Evolutionary conservation across 2,797 vertebrate species (phyloP), one percentile per base, ranked within the genome.

Genomic region (Smutsia temminckii): DNA sequence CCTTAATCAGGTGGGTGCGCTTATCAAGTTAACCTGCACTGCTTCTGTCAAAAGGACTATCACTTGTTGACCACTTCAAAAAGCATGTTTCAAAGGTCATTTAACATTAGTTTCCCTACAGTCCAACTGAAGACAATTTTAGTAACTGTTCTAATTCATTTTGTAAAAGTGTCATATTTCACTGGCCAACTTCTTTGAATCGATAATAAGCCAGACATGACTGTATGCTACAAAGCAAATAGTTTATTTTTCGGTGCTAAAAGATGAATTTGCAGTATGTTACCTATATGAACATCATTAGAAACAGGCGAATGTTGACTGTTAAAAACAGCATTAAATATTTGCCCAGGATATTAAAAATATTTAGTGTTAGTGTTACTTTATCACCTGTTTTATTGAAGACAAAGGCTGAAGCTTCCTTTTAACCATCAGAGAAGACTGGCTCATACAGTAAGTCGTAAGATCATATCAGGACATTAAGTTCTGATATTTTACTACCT

Each of bases 11-110:
- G 81, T 95, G 79, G 72, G 88, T 88, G 77, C 89, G 96, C 79
- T 95, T 97, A 97, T 92, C 93, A 97, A 94, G 89, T 97, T 97
- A 97, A 97, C 89, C 95, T 96, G 95, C 3, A 80, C 23, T 0
- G 14, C 96, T 97, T 97, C 96, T 49, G 79, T 97, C 89, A 93
- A 92, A 97, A 97, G 97, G 95, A 97, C 86, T 95, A 94, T 95
- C 96, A 91, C 77, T 96, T 61, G 86, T 93, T 74, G 92, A 78
- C 85, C 96, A 91, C 69, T 96, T 97, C 90, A 57, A 91, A 96
- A 96, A 94, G 72, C 91, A 94, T 16, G 81, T 97, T 98, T 98
- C 90, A 98, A 78, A 98, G 75, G 86, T 95, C 83, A 91, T 89
- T 93, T 96, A 93, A 85, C 64, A 85, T 83, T 92, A 93, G 74